Conservation (phyloP, 2,888 invertebrate genomes). For the Eilema depressum region DNA sequence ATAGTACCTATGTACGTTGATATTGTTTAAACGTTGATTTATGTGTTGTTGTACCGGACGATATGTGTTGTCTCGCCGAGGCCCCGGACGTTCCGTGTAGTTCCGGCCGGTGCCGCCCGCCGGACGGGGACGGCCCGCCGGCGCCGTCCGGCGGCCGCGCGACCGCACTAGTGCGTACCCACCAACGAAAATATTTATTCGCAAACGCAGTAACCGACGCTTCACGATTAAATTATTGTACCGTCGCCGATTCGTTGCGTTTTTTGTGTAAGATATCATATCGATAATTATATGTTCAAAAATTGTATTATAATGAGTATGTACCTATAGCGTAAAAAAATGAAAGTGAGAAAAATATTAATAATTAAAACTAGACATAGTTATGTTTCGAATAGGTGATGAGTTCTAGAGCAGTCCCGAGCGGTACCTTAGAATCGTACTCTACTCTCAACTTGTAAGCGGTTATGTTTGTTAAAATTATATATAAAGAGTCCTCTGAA, state of each 20-base stretch:
- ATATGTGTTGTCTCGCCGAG: slow-evolving; percentile 61
- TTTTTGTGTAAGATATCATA: slow-evolving; percentile 85
- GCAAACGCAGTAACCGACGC: slow-evolving; percentile 82
- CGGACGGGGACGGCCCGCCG: slow-evolving; percentile 35
- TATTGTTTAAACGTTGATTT: slow-evolving; percentile 81
- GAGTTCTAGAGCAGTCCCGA: slow-evolving; percentile 79
- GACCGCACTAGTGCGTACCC: slow-evolving; percentile 61
- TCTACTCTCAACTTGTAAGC: slow-evolving; percentile 84
- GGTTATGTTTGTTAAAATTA: slow-evolving; percentile 86
- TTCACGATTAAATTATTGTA: slow-evolving; percentile 81
- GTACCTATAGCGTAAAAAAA: slow-evolving; percentile 85
- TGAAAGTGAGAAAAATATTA: slow-evolving; percentile 87
- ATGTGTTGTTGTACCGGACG: slow-evolving; percentile 78
- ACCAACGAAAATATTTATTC: slow-evolving; percentile 82
- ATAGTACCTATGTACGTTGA: slow-evolving; percentile 82
- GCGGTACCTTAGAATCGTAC: slow-evolving; percentile 76
- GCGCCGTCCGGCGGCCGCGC: slow-evolving; percentile 34
- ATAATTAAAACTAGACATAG: slow-evolving; percentile 83
- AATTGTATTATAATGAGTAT: slow-evolving; percentile 85
- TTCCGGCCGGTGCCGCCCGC: slow-evolving; percentile 47
- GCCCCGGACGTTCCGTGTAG: slow-evolving; percentile 52
- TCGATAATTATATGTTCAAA: slow-evolving; percentile 87
- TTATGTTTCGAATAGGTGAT: slow-evolving; percentile 82
- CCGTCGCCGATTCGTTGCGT: slow-evolving; percentile 84
- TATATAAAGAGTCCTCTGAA: slow-evolving; percentile 86